Conservation (phyloP, 1,140 invertebrate genomes). For the Euura lappo region DNA sequence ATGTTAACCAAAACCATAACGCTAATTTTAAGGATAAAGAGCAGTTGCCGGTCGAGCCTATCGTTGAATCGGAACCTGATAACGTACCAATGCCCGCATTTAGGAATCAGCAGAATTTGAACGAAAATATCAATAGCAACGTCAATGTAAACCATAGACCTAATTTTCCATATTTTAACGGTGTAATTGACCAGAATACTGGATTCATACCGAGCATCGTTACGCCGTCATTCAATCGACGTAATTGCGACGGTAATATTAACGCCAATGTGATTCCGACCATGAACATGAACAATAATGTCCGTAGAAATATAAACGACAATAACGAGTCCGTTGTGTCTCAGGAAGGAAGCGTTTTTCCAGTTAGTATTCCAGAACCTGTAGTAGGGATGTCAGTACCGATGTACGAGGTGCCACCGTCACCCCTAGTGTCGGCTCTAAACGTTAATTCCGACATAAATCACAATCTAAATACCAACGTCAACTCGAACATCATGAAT, state of each 20-base stretch:
- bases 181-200: too few species aligned
- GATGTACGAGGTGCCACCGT: neutral
- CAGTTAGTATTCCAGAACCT: neutral
- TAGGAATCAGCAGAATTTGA: neutral
- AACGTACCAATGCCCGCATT: neutral
- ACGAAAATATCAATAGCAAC: slow-evolving; percentile 1
- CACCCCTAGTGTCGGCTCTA: neutral
- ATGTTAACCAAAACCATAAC: neutral
- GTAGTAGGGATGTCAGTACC: neutral
- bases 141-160: neutral
- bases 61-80: neutral
- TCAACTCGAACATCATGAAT: neutral
- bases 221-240: too few species aligned
- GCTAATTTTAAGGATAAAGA: neutral
- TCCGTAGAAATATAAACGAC: too few species aligned
- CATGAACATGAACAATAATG: too few species aligned
- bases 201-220: too few species aligned
- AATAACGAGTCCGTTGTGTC: too few species aligned
- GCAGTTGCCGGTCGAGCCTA: neutral
- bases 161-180: too few species aligned
- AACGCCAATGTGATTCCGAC: too few species aligned
- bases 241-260: too few species aligned
- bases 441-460: neutral
- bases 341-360: too few species aligned
- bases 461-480: neutral